phyloP scores from a whole-genome alignment of 2,888 invertebrate genomes.

The Hetaerina titia region DNA sequence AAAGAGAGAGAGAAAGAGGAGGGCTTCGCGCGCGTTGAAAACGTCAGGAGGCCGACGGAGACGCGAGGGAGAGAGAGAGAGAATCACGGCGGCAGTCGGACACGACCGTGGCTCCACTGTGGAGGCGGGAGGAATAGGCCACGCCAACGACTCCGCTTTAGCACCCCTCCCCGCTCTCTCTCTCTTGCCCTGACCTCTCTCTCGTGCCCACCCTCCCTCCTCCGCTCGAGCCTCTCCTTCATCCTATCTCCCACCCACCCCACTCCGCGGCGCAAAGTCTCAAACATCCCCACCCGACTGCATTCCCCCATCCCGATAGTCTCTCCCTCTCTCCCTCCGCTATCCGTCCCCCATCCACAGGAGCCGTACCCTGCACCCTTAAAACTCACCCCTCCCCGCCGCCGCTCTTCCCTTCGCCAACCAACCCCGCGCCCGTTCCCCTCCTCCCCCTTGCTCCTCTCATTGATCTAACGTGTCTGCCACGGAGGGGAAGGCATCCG shows the following conservation, averaged over 20 bases:
- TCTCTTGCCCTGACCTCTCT: no score
- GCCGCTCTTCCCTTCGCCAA: neutral
- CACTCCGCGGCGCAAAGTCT: neutral
- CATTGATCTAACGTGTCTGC: conserved; percentile 59
- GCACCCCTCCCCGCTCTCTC: neutral
- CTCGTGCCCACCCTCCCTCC: no score
- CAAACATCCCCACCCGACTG: neutral
- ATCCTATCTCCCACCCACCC: neutral
- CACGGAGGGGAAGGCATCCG: neutral
- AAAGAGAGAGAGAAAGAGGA: neutral
- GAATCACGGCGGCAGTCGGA: neutral
- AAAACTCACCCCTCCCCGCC: neutral
- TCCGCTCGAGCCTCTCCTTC: neutral
- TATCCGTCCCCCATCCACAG: neutral
- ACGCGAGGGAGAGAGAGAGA: neutral
- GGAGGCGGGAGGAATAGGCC: neutral
- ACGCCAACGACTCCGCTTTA: neutral
- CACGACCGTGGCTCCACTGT: conserved; percentile 17
- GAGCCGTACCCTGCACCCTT: neutral
- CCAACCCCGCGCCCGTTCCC: neutral
- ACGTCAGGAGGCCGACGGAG: neutral
- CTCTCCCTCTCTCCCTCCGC: neutral
- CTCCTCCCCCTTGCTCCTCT: neutral
- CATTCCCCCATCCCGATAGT: neutral
- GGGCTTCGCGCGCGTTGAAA: neutral